Evolutionary conservation across 2,797 vertebrate species (phyloP), one percentile per base, ranked within the genome.

Genomic region (Ctenochaetus hawaiiensis): DNA sequence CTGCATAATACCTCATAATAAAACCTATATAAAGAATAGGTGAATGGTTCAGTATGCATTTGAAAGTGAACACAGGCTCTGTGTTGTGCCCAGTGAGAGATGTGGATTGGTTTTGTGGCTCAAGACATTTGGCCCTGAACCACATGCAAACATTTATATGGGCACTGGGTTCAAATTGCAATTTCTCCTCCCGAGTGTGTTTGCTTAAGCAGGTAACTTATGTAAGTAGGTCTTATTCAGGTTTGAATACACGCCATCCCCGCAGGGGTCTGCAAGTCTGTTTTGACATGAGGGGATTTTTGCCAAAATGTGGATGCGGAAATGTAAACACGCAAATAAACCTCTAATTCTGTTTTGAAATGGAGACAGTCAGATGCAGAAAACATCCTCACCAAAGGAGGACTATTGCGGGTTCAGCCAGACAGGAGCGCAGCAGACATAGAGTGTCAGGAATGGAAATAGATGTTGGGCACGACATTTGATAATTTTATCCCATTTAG

Each of bases 61-160:
- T 61, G 2, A 79, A 65, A 62, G 59, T 78, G 76, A 89, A 92
- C 82, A 72, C 79, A 78, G 83, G 26, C 70, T 86, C 78, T 83
- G 86, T 87, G 81, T 84, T 8, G 49, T 82, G 67, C 68, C 80
- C 67, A 61, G 43, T 39, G 58, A 87, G 78, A 70, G 10, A 78
- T 74, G 80, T 67, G 78, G 83, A 84, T 87, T 85, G 83, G 81
- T 86, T 92, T 77, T 89, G 86, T 82, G 84, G 89, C 86, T 91
- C 68, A 61, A 72, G 80, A 85, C 89, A 80, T 90, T 84, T 92
- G 89, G 89, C 91, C 89, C 83, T 72, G 79, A 86, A 91, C 89
- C 90, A 81, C 87, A 86, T 86, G 76, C 89, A 94, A 95, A 96
- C 90, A 95, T 95, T 95, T 92, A 90, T 89, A 84, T 88, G 89